These are phyloP conservation scores for Sander vitreus DNA, from an alignment of 2,113 vertebrate species.

Conservation along the genomic window DNA sequence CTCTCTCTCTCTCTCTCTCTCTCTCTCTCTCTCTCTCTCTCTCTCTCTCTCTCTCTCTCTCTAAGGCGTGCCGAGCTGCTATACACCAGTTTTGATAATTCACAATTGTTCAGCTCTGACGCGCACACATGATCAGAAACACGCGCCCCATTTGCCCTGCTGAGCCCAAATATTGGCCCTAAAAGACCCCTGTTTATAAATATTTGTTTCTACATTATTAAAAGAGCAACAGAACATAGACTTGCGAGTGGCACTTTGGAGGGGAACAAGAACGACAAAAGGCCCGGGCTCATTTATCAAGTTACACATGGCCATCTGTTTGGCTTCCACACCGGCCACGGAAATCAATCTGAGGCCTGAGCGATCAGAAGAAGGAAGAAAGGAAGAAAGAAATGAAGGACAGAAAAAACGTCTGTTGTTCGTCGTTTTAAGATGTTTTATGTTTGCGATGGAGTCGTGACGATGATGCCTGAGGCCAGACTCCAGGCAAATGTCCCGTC, in stretches of 20 bases:
- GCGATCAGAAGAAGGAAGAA: not conserved
- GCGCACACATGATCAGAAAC: conserved; percentile 45
- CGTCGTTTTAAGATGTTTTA: conserved; percentile 37
- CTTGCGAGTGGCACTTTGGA: conserved; percentile 44
- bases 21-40: conserved; percentile 6
- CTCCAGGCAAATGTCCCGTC: conserved; percentile 54
- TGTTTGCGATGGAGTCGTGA: conserved; percentile 19
- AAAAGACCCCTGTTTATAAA: not conserved
- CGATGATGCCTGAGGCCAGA: conserved; percentile 40
- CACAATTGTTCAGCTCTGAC: conserved; percentile 24
- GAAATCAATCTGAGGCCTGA: conserved; percentile 71
- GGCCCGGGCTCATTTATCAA: conserved; percentile 76
- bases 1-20: conserved; percentile 50
- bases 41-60: not conserved
- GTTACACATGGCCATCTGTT: conserved; percentile 76
- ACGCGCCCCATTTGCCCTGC: conserved; percentile 26
- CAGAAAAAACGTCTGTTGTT: conserved; percentile 3
- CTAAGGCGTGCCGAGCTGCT: not conserved
- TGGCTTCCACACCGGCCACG: conserved; percentile 60
- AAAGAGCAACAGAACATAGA: not conserved
- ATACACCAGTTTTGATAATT: conserved; percentile 23
- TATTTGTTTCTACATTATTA: not conserved
- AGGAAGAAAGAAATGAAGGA: not conserved
- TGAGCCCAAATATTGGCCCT: conserved; percentile 19
- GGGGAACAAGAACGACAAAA: conserved; percentile 57